Evolutionary conservation across 2,888 invertebrate species (phyloP), one percentile per base, ranked within the genome.

Genomic region (Drosophila pseudotakahashii): DNA sequence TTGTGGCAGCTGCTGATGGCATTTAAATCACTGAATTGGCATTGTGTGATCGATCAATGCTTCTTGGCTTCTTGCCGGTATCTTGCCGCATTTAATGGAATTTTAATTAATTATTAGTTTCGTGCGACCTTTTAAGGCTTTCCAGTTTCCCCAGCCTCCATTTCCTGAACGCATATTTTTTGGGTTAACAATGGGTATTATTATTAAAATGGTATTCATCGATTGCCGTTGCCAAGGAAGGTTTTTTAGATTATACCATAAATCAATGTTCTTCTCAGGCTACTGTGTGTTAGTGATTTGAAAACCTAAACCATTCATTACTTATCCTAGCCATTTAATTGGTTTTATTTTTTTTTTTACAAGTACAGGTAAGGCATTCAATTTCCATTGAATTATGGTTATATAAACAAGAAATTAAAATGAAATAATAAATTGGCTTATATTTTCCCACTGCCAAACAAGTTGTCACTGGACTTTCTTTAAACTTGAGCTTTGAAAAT

Each of bases 101-200:
- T 61, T 81, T 78, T 82, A 82, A 82, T 88, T 84, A 82, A 81
- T 85, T 81, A 82, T 85, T 74, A 75, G 70, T 68, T 78, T 55
- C 37, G 32, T 14, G 50, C 44, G 74, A 47, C 67, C 57, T 69
- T 69, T 68, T 16, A 39, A 67, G 50, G 48, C 63, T 42, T 19
- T 63, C 32, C 62, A 47, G 32, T 16, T 16, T 51, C 23, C 67
- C 67, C 19, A 30, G 30, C 32, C 42, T 19, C 32, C 16, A 13
- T 16, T 54, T 54, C 54, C 54, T 44, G 23, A 45, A 32, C 30
- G 16, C 30, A n/a, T 7, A 7, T 11, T n/a, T 39, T 30, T 51
- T 3, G 37, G 39, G n/a, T 11, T 16, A 51, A 64, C 50, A 64
- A 44, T 51, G 19, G 34, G 36, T 34, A 42, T 63, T 13, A 45